Percentiles rank a stretch among this genome's conserved stretches.
Conservation (phyloP, 1,140 invertebrate genomes). For the Drosophila busckii region DNA sequence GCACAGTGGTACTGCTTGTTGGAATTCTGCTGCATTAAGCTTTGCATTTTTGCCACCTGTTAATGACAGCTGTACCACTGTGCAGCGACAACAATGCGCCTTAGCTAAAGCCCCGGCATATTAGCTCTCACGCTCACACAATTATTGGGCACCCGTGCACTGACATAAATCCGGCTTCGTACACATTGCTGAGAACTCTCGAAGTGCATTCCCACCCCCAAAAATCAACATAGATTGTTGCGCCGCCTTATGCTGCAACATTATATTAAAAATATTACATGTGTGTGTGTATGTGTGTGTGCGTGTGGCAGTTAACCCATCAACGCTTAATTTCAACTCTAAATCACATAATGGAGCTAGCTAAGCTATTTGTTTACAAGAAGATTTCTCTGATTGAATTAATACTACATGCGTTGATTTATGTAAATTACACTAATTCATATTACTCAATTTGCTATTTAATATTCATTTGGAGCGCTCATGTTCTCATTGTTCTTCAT, state of each 20-base stretch:
- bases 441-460: conserved; percentile 71
- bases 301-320: conserved; percentile 25
- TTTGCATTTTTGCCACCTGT: conserved; percentile 6
- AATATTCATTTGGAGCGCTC: conserved; percentile 55
- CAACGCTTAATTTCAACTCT: conserved; percentile 58
- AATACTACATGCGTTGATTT: conserved; percentile 68
- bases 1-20: conserved; percentile 25
- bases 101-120: no score
- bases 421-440: conserved; percentile 76
- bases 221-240: conserved; percentile 2
- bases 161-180: conserved; percentile 40
- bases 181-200: conserved; percentile 30
- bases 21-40: conserved; percentile 47
- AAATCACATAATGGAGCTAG: conserved; percentile 67
- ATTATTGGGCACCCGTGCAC: conserved; percentile 21
- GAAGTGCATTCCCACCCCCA: not conserved
- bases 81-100: not conserved
- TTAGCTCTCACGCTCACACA: no score
- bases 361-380: conserved; percentile 57
- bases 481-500: conserved; percentile 35
- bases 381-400: conserved; percentile 62
- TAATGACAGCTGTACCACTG: conserved; percentile 4
- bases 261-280: conserved; percentile 1
- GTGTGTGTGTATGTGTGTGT: conserved; percentile 45
- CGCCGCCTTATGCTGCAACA: conserved; percentile 6